phyloP scores from a whole-genome alignment of 2,113 vertebrate genomes.

The Taurulus bubalis region DNA sequence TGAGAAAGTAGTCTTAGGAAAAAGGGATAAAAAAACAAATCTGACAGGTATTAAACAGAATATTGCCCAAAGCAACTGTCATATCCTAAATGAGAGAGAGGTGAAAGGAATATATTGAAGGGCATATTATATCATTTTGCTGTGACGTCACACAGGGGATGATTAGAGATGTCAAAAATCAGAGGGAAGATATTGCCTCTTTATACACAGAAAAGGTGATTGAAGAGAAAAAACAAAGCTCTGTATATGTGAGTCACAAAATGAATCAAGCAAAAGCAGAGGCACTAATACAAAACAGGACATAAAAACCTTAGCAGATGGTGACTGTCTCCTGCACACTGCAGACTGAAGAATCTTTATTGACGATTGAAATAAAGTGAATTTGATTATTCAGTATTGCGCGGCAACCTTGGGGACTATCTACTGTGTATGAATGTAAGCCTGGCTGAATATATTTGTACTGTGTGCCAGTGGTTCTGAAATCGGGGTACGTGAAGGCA shows the following conservation, averaged over 20 bases:
- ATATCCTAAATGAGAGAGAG: conserved; percentile 63
- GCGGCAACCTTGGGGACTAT: conserved; percentile 35
- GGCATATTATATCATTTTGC: conserved; percentile 57
- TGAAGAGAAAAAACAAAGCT: conserved; percentile 45
- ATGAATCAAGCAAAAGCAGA: conserved; percentile 49
- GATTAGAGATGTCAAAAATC: conserved; percentile 48
- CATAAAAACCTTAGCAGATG: conserved; percentile 37
- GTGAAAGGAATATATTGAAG: conserved; percentile 60
- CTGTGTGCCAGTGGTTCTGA: no score
- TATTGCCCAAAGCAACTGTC: conserved; percentile 67
- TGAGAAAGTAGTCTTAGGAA: background rate
- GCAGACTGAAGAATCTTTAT: conserved; percentile 47
- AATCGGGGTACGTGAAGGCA: no score
- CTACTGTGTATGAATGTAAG: conserved; percentile 27
- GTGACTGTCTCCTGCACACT: conserved; percentile 33
- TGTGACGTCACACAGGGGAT: conserved; percentile 47
- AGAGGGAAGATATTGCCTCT: conserved; percentile 29
- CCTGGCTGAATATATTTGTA: conserved; percentile 22
- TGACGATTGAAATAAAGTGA: conserved; percentile 37
- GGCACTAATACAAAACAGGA: conserved; percentile 16
- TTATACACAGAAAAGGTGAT: conserved; percentile 25
- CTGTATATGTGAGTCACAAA: conserved; percentile 41
- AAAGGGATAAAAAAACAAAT: conserved; percentile 13
- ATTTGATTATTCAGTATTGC: conserved; percentile 28
- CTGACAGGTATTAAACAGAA: conserved; percentile 63